Evolutionary conservation across 1,140 invertebrate genomes (phyloP).

Genomic region (Drosophila nigromelanica): DNA sequence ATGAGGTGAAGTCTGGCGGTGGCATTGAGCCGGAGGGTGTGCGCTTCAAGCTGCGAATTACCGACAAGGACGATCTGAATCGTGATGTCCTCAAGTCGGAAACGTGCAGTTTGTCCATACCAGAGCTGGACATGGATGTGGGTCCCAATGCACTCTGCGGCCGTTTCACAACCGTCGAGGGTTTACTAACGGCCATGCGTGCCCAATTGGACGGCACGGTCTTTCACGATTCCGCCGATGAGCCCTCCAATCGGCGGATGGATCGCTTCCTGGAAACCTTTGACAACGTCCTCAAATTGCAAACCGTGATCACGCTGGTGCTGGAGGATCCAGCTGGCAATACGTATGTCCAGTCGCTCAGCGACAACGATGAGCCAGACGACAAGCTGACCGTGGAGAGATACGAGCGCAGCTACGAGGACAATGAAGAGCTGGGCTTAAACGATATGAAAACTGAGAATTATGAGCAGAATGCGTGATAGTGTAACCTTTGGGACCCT

Average conservation of each 20-base stretch:
- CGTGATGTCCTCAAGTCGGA: constrained; percentile 98
- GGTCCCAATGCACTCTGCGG: constrained; percentile 94
- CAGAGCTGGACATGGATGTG: constrained; percentile 95
- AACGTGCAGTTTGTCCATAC: constrained; percentile 94
- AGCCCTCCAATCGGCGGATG: constrained; percentile 84
- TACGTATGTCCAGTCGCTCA: constrained; percentile 96
- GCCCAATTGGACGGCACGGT: constrained; percentile 90
- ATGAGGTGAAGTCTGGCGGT: constrained; percentile 97
- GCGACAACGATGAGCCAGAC: constrained; percentile 89
- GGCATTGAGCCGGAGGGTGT: constrained; percentile 94
- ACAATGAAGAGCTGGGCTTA: constrained; percentile 97
- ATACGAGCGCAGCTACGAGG: constrained; percentile 94
- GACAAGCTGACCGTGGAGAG: constrained; percentile 89
- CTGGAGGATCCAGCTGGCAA: constrained; percentile 99
- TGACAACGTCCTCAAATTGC: constrained; percentile 88
- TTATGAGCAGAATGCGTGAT: constrained; percentile 70
- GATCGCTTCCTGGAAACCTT: constrained; percentile 88
- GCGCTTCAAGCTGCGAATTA: constrained; percentile 91
- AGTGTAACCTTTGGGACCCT: background rate
- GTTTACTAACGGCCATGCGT: constrained; percentile 88
- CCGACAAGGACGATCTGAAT: constrained; percentile 91
- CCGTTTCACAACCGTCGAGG: constrained; percentile 98
- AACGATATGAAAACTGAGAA: constrained; percentile 98
- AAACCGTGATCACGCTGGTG: constrained; percentile 89
- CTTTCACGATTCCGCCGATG: constrained; percentile 89